A percentile compares a stretch with the other conserved stretches of the same genome.
Evolutionary conservation across 1,140 invertebrate genomes (phyloP).

Genomic region (Aphelenchoides fujianensis): DNA sequence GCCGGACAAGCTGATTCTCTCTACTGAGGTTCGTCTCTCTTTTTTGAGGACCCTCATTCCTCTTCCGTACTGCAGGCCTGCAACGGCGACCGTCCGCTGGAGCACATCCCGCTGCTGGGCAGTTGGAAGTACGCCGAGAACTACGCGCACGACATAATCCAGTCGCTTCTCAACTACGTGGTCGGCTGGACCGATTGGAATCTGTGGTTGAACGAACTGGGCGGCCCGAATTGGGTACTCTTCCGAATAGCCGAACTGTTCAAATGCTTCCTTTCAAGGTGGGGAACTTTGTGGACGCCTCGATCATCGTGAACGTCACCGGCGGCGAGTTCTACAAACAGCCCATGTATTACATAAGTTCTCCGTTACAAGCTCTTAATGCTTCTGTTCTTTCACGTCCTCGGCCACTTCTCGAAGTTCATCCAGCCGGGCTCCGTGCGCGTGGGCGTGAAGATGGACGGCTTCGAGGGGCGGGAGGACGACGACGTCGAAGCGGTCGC

Average conservation of each 20-base stretch:
- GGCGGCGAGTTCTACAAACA: slow-evolving; percentile 77
- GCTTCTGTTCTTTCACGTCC: too few relatives aligned
- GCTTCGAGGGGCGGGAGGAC: slow-evolving; percentile 10
- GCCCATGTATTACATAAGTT: slow-evolving; percentile 85
- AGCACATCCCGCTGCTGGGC: slow-evolving; percentile 24
- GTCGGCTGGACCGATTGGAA: slow-evolving; percentile 79
- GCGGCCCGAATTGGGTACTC: slow-evolving; percentile 72
- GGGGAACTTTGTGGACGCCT: slow-evolving; percentile 74
- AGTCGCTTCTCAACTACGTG: slow-evolving; percentile 62
- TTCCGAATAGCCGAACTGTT: neutral
- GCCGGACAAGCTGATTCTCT: slow-evolving; percentile 38
- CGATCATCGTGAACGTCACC: slow-evolving; percentile 73
- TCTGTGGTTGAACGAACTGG: slow-evolving; percentile 72
- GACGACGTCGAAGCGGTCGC: slow-evolving; percentile 19
- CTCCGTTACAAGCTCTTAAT: too few relatives aligned
- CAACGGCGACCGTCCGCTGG: slow-evolving; percentile 3
- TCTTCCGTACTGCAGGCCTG: slow-evolving; percentile 6
- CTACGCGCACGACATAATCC: slow-evolving; percentile 35
- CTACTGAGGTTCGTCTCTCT: too few relatives aligned
- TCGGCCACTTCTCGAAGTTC: slow-evolving; percentile 70
- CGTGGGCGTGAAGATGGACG: slow-evolving; percentile 20
- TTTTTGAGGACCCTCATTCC: neutral
- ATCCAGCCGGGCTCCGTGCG: slow-evolving; percentile 36
- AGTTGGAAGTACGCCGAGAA: slow-evolving; percentile 30
- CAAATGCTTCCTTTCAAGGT: slow-evolving; percentile 36